Conservation (phyloP, 2,113 vertebrate species). For the Paramormyrops kingsleyae region DNA sequence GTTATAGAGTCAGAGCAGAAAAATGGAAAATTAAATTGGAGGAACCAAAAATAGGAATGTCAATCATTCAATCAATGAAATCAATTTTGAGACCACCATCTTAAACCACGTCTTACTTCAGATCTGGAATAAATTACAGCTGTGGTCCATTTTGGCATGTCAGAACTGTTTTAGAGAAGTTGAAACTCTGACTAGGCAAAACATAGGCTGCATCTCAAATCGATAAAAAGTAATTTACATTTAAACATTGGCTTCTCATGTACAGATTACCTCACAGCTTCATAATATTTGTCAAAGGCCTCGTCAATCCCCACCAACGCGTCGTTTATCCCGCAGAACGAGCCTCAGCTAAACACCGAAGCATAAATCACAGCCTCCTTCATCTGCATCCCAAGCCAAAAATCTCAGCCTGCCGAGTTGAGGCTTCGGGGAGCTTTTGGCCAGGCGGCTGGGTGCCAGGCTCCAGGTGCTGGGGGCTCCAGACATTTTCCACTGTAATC, state of each 20-base stretch:
- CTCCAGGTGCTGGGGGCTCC: neutral
- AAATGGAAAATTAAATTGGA: neutral
- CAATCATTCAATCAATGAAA: neutral
- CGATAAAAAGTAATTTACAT: conserved; percentile 59
- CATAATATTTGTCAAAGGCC: conserved; percentile 29
- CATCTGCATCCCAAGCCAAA: conserved; percentile 10
- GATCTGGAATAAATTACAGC: neutral
- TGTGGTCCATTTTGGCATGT: neutral
- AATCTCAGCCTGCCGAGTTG: neutral
- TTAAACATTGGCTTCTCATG: conserved; percentile 53
- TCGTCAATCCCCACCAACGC: neutral
- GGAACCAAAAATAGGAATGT: neutral
- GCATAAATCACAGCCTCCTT: conserved; percentile 22
- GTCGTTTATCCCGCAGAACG: neutral
- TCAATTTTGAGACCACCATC: neutral
- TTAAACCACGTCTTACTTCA: neutral
- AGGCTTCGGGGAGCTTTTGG: neutral
- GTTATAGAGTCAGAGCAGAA: neutral
- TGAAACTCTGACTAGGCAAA: neutral
- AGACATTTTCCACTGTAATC: neutral
- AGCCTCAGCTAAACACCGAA: conserved; percentile 18
- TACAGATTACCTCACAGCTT: conserved; percentile 32
- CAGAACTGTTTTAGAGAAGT: neutral
- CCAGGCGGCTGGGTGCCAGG: neutral
- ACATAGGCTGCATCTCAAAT: conserved; percentile 6